Base-by-base conservation (phyloP, 2,113 vertebrate species). In the Thunnus maccoyii region DNA sequence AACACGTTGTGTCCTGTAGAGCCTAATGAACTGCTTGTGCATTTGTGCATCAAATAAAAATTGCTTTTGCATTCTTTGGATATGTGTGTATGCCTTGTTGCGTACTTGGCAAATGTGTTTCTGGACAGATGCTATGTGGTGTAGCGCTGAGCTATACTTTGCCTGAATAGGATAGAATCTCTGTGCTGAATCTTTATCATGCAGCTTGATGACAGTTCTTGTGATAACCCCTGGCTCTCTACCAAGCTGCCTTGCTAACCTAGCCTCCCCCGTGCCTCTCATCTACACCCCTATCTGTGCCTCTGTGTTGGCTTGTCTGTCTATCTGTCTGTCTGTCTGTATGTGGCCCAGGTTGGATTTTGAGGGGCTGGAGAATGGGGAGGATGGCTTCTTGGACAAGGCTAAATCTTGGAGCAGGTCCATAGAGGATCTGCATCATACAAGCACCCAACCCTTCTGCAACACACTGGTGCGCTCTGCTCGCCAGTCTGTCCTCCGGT, bases 371-470 rank as follows among this genome's bases (percentile, higher is more conserved):
- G 98, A 99, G 92, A 96, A 95, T 84, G 96, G 95, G 58, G 97
- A 98, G 72, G 98, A 99, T 50, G 94, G 96, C 76, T 95, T 94
- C 60, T 94, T 98, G 94, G 97, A 97, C 93, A 99, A 96, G 92
- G 86, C 96, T 87, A 97, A 95, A 83, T 94, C 96, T 93, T 99
- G 98, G 97, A 98, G 97, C 95, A 97, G 98, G 95, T 99, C 97
- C 86, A 99, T 98, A 58, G 98, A 99, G 95, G 97, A 99, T 96
- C 96, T 99, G 96, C 97, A 99, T 94, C 96, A 95, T 80, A 94
- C 92, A 69, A 93, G 94, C 75, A 70, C 93, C 91, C 96, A 97
- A 93, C 96, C 97, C 85, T 97, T 98, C 89, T 94, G 96, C 96
- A 97, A 96, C 95, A 97, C 96, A 47, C 96, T 98, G 89, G 96